phyloP scores from a whole-genome alignment of 2,888 invertebrate species.

The Lasioglossum oenotherae region DNA sequence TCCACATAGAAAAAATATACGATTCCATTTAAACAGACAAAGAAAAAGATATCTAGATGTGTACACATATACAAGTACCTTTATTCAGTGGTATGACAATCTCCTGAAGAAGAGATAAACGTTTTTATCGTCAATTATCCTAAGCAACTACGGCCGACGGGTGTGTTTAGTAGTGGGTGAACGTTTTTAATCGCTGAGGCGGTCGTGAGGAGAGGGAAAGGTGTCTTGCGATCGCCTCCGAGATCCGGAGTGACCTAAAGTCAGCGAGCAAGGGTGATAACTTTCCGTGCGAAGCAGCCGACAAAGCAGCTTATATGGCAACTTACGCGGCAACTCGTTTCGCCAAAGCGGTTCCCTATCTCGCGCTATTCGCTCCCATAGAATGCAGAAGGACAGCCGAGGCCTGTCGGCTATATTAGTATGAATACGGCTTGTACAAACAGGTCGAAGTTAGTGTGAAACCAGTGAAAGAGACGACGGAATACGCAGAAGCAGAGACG shows the following conservation, averaged over 20 bases:
- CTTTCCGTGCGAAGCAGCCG: slow-evolving; percentile 66
- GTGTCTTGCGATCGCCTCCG: slow-evolving; percentile 38
- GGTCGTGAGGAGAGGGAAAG: slow-evolving; percentile 20
- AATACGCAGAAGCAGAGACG: not conserved
- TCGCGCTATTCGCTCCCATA: slow-evolving; percentile 58
- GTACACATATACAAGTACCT: no score
- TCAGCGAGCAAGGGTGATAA: slow-evolving; percentile 56
- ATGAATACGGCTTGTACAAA: slow-evolving; percentile 56
- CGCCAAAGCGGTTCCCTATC: slow-evolving; percentile 68
- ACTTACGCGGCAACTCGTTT: slow-evolving; percentile 66
- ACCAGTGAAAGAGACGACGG: slow-evolving; percentile 9
- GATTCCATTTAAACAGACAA: no score
- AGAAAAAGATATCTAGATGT: no score
- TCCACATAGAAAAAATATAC: no score
- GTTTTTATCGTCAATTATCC: no score
- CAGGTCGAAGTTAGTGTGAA: slow-evolving; percentile 49
- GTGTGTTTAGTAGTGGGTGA: not conserved
- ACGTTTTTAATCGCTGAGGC: not conserved
- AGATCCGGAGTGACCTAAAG: slow-evolving; percentile 54
- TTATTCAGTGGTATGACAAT: no score
- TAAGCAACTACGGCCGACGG: not conserved
- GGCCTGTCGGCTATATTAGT: slow-evolving; percentile 56
- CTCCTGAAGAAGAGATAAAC: no score
- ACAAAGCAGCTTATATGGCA: slow-evolving; percentile 71
- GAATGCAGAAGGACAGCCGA: slow-evolving; percentile 60